Conservation (phyloP, 2,797 vertebrate species). For the Myotis planiceps region DNA sequence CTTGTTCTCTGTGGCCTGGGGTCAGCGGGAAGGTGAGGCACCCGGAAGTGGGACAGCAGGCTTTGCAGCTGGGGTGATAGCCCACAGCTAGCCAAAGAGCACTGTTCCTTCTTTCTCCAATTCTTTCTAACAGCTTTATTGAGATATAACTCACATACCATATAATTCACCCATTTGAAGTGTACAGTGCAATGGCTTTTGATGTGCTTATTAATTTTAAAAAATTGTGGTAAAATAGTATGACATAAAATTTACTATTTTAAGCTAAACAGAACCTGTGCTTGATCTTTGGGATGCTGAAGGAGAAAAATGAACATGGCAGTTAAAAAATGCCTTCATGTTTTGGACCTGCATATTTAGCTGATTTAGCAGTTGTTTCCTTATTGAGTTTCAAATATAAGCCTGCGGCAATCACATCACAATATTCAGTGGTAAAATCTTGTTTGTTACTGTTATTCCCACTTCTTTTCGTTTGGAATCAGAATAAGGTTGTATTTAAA, state of each 20-base stretch:
- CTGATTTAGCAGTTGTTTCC: not conserved
- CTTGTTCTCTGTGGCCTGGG: not conserved
- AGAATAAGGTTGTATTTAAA: not conserved
- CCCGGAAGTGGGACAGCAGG: not conserved
- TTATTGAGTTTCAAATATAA: not conserved
- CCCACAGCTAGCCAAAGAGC: not conserved
- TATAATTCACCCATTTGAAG: not conserved
- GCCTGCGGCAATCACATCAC: not conserved
- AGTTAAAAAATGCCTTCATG: not conserved
- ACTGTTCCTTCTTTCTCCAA: no score
- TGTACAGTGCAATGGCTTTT: not conserved
- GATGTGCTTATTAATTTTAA: not conserved
- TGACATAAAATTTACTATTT: not conserved
- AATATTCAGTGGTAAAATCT: not conserved
- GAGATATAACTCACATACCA: not conserved
- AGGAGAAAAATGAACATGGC: not conserved
- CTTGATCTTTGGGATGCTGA: not conserved
- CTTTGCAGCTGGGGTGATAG: not conserved
- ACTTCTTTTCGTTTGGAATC: not conserved
- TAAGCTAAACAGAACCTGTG: not conserved
- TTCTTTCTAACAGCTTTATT: no score
- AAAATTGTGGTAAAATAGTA: not conserved
- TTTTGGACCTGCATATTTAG: not conserved
- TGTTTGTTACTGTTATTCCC: not conserved
- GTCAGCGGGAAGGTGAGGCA: not conserved